A percentile compares a stretch with the other conserved stretches of the same genome.
phyloP scores from a whole-genome alignment of 2,797 vertebrate genomes.

The Siniperca undulata region DNA sequence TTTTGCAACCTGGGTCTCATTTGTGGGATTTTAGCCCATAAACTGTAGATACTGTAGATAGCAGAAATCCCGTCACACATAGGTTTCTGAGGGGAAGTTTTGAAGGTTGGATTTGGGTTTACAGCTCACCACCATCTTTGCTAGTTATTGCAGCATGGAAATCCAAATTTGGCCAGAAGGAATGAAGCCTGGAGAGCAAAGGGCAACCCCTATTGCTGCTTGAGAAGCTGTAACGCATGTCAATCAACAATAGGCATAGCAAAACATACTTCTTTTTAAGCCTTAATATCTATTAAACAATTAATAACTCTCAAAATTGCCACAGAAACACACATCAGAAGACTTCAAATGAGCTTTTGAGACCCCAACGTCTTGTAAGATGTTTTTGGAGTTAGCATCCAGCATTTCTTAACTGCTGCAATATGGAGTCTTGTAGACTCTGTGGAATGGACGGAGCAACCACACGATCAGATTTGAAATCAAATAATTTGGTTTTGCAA shows the following conservation, averaged over 20 bases:
- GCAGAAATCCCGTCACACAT: conserved; percentile 25
- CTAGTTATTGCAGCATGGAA: background rate
- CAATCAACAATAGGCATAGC: background rate
- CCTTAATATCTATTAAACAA: background rate
- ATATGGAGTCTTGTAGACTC: background rate
- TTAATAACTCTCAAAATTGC: background rate
- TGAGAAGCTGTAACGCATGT: background rate
- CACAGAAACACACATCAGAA: background rate
- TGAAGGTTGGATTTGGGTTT: conserved; percentile 28
- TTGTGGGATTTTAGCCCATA: conserved; percentile 24
- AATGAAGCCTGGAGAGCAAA: background rate
- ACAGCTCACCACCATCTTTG: background rate
- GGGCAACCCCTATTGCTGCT: background rate
- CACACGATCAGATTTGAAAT: conserved; percentile 1
- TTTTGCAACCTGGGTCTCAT: conserved; percentile 27
- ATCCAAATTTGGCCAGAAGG: conserved; percentile 3
- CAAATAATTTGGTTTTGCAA: conserved; percentile 35
- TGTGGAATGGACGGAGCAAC: background rate
- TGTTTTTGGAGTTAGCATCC: no score
- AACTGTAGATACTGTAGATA: conserved; percentile 22
- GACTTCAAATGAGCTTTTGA: background rate
- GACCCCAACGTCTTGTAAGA: background rate
- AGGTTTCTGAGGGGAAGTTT: background rate
- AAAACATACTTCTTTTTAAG: background rate
- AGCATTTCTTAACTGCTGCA: background rate